Evolutionary conservation across 2,888 invertebrate genomes (phyloP), one percentile per base, ranked within the genome.

Genomic region (Leuctra nigra): DNA sequence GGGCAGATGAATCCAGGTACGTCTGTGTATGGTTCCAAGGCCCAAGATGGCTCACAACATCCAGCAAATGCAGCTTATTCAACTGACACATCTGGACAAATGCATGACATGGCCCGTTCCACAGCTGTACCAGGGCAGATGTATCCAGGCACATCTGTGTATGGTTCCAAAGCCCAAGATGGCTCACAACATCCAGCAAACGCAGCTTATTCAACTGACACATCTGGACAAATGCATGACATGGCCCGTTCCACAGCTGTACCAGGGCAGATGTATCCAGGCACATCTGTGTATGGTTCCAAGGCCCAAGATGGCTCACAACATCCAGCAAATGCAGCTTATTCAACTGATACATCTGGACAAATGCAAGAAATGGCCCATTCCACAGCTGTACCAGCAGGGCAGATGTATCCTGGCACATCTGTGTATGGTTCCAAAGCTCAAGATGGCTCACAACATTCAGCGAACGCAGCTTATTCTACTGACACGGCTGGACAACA

Each of bases 381-480:
- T 18, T 41, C 41, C 20, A 41, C 16, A 18, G n/a, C 41, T 41
- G 41, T 41, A 2, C 6, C 16, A n/a, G n/a, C n/a, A 4, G 20
- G 41, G 4, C 41, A 41, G 41, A 11, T 41, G 4, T n/a, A 6
- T 4, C 41, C 41, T 41, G 41, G 41, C 14, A 41, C 11, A n/a
- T n/a, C n/a, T n/a, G n/a, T n/a, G n/a, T 35, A 48, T 24, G 47
- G 24, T n/a, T 39, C 53, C 22, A 47, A 47, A 16, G 16, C 41
- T 18, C 9, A 20, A 18, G 41, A 41, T 18, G 41, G 20, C 11
- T 41, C 41, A 20, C n/a, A n/a, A n/a, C n/a, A n/a, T n/a, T n/a
- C n/a, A n/a, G n/a, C n/a, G n/a, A n/a, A n/a, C n/a, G n/a, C n/a
- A n/a, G n/a, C n/a, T n/a, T n/a, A n/a, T n/a, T 29, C 29, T 7